Evolutionary conservation across 2,797 vertebrate genomes (phyloP), one percentile per base, ranked within the genome.

Genomic region (Malurus splendens): DNA sequence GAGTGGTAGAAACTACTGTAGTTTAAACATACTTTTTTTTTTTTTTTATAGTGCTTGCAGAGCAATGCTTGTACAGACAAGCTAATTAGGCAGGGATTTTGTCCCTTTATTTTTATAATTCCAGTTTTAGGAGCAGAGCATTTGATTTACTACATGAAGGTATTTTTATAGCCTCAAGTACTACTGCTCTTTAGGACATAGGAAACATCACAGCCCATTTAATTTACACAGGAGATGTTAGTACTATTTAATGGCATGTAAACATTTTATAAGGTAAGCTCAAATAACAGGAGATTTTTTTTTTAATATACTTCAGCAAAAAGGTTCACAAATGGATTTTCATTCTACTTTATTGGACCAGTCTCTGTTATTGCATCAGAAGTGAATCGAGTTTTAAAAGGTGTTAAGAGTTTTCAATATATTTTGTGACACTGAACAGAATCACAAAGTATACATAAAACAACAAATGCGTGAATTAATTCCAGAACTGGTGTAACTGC

Each of bases 201-300:
- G 88, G 95, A 95, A 95, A 94, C 96, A 96, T 96, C 95, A 93
- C 86, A 96, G 96, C 86, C 91, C 89, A 92, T 96, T 96, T 96
- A 95, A 97, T 97, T 97, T 97, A 97, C 96, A 96, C 93, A 84
- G 88, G 94, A 96, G 96, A 97, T 95, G 96, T 97, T 97, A 97
- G 95, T 95, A 95, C 90, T 95, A 96, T 97, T 97, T 97, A 97
- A 96, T 94, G 93, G 97, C 96, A 97, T 97, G 97, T 97, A 97
- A 97, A 97, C 97, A 96, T 97, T 97, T 97, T 97, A 97, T 96
- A 97, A 97, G 96, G 95, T 94, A 94, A 96, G 96, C 95, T 97
- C 95, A 95, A 96, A 97, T 97, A 97, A 96, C 94, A 94, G 93
- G 94, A 93, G 87, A 93, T 51, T 82, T 87, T 97, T 96, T 93